These are phyloP conservation scores for Homarus gammarus DNA, from an alignment of 2,888 invertebrate species.

Conservation along the genomic window DNA sequence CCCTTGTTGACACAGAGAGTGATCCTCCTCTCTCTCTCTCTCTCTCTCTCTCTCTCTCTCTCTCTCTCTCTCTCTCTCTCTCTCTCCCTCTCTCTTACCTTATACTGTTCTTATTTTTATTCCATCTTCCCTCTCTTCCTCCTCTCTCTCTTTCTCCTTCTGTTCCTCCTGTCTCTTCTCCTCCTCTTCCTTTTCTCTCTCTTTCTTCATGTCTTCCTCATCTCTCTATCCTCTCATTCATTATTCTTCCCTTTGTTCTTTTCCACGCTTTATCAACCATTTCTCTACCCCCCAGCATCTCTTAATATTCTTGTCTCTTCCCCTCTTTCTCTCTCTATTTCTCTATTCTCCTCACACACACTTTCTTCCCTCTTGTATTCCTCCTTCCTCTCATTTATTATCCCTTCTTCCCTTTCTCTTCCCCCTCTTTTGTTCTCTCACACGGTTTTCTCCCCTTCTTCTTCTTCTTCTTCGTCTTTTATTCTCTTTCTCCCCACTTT, in stretches of 20 bases:
- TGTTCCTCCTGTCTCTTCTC: not conserved
- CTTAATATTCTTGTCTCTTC: not conserved
- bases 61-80: not conserved
- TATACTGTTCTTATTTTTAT: no score
- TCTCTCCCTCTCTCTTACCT: slow-evolving; percentile 7
- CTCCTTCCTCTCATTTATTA: not conserved
- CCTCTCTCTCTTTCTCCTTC: not conserved
- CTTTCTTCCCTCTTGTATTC: not conserved
- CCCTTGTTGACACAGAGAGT: slow-evolving; percentile 1
- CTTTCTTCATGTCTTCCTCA: no score
- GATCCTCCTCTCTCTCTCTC: not conserved
- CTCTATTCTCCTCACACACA: not conserved
- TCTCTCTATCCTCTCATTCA: not conserved
- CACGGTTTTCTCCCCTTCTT: not conserved
- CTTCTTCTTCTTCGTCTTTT: not conserved
- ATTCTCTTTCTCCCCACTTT: not conserved
- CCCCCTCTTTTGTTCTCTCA: not conserved
- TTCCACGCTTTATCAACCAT: no score
- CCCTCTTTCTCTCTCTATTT: slow-evolving; percentile 16
- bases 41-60: not conserved
- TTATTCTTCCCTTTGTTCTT: not conserved
- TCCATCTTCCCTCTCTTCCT: not conserved
- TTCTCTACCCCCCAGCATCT: not conserved
- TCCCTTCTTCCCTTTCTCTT: no score
- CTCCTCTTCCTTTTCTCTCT: not conserved